Conservation (phyloP, 2,888 invertebrate genomes). For the Melolontha melolontha region DNA sequence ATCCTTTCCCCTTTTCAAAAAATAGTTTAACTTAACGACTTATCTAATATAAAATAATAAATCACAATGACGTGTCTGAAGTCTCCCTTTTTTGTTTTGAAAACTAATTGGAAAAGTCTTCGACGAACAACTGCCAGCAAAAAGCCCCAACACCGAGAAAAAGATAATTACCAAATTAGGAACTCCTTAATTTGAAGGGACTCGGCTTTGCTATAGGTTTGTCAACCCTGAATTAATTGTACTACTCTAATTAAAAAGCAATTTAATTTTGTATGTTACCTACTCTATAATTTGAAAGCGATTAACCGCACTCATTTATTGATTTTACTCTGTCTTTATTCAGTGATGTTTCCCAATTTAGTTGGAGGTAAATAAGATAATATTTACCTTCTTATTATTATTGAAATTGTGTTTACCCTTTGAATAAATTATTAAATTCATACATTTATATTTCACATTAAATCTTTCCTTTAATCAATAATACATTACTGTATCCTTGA, state of each 20-base stretch:
- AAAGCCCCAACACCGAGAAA: constrained; percentile 9
- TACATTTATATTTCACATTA: no score
- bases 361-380: no score
- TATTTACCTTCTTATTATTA: no score
- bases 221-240: background rate
- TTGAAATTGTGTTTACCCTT: no score
- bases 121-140: constrained; percentile 5
- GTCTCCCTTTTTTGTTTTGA: constrained; percentile 7
- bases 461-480: no score
- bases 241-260: constrained; percentile 1
- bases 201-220: constrained; percentile 2
- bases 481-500: no score
- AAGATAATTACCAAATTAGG: constrained; percentile 25
- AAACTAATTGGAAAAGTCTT: constrained; percentile 30
- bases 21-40: background rate
- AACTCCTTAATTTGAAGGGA: constrained; percentile 23
- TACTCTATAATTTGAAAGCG: no score
- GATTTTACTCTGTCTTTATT: no score
- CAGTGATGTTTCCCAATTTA: no score
- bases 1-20: background rate
- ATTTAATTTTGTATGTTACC: background rate
- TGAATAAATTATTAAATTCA: no score
- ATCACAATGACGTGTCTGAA: constrained; percentile 15
- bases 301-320: no score
- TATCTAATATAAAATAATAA: constrained; percentile 17